Base-by-base conservation (phyloP, 2,113 vertebrate genomes). In the Symphodus melops region DNA sequence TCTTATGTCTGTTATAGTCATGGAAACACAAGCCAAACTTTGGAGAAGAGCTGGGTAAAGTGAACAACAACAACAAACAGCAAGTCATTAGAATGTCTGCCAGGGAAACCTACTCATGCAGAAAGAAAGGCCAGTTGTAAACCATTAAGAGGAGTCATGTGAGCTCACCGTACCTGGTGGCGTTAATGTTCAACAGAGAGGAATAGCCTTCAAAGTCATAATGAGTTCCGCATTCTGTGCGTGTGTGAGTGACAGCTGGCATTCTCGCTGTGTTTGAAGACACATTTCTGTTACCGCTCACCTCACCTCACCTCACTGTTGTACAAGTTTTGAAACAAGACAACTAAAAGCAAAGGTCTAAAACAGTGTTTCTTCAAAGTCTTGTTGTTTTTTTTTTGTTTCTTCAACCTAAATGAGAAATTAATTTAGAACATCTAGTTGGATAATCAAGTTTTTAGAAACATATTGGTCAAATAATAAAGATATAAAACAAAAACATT, bases 141-240 rank as follows among this genome's bases (percentile, higher is more conserved):
- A 46, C 14, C 36, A 58, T 71, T 37, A 54, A 48, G 72, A 52
- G 21, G 3, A 17, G 48, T 86, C 78, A 84, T 33, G 68, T 71
- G 70, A 75, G 39, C 57, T 37, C 28, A 13, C 17, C n/a, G 1
- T 3, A 33, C 3, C 5, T 0, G 55, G 17, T 28, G 7, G 9
- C 0, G 42, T 70, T 67, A 66, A 42, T 54, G n/a, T 4, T 57
- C 13, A 17, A 60, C 25, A 60, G 19, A 56, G 51, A 62, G 5
- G 16, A 4, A 37, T 39, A 28, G 55, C 28, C 28, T 19, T 36
- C 28, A 63, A 74, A 33, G 20, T 28, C 1, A 21, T 13, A 4
- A 55, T 3, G 46, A 20, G 10, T 63, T 52, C 25, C 1, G 0
- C 25, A 57, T 81, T 78, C 58, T 61, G 54, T 58, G 0, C 3